These are phyloP conservation scores for Danaus plexippus DNA, from an alignment of 1,140 invertebrate genomes.

Conservation along the genomic window DNA sequence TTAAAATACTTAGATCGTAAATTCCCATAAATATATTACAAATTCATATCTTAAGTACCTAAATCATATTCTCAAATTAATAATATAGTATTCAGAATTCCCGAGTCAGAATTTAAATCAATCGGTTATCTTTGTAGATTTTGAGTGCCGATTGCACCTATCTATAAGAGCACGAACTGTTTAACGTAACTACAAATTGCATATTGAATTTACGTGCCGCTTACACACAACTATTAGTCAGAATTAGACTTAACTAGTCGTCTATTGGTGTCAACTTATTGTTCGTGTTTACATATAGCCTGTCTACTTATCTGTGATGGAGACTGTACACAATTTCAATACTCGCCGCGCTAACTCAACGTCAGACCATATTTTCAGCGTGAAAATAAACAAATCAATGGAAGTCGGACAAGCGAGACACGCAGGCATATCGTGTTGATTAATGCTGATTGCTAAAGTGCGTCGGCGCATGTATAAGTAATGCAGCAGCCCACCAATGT, in stretches of 20 bases:
- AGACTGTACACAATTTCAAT: slow-evolving; percentile 39
- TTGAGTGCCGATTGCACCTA: no score
- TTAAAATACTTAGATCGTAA: no score
- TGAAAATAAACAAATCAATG: slow-evolving; percentile 64
- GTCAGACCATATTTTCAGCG: slow-evolving; percentile 59
- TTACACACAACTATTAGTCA: slow-evolving; percentile 30
- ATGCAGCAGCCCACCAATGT: slow-evolving; percentile 51
- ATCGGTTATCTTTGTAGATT: no score
- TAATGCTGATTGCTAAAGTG: slow-evolving; percentile 69
- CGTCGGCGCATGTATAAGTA: slow-evolving; percentile 66
- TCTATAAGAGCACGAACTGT: slow-evolving; percentile 6
- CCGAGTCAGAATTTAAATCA: no score
- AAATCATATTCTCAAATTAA: no score
- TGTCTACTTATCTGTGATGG: slow-evolving; percentile 47
- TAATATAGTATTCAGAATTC: no score
- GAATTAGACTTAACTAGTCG: slow-evolving; percentile 39
- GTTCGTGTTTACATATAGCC: slow-evolving; percentile 41
- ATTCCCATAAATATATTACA: no score
- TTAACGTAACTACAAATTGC: slow-evolving; percentile 22
- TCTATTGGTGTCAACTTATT: slow-evolving; percentile 37
- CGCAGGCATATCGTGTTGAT: slow-evolving; percentile 59
- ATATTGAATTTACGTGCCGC: slow-evolving; percentile 24
- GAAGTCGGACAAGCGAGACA: slow-evolving; percentile 38
- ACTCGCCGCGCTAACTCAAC: slow-evolving; percentile 32
- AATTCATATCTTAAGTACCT: no score